Percentiles rank a stretch among this genome's conserved stretches.
Conservation (phyloP, 1,140 invertebrate genomes). For the Hormaphis cornu region DNA sequence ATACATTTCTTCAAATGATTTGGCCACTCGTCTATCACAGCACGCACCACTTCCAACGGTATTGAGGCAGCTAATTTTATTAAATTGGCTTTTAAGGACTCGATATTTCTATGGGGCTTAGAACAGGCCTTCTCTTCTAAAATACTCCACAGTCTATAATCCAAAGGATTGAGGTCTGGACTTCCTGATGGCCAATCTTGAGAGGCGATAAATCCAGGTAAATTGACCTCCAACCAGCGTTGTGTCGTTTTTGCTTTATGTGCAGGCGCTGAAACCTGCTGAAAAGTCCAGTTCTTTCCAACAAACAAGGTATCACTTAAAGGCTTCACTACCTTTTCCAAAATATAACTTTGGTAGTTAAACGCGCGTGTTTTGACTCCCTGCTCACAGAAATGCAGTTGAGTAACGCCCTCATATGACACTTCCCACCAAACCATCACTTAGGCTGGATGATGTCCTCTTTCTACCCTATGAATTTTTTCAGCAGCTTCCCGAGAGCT, state of each 20-base stretch:
- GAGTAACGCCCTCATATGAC: not conserved
- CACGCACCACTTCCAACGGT: too few species aligned
- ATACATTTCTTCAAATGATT: too few species aligned
- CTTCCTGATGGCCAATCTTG: constrained; percentile 32
- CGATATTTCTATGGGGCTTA: too few species aligned
- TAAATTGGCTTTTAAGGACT: too few species aligned
- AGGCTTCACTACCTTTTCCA: not conserved
- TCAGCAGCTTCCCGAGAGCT: not conserved
- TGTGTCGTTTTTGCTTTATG: constrained; percentile 24
- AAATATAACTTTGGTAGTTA: not conserved
- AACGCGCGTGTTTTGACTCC: too few species aligned
- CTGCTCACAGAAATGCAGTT: not conserved
- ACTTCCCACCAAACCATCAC: constrained; percentile 3
- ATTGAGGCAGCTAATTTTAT: too few species aligned
- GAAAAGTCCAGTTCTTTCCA: constrained; percentile 3
- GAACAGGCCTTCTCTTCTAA: too few species aligned
- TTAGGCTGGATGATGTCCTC: too few species aligned
- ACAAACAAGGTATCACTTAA: constrained; percentile 2
- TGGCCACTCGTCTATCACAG: too few species aligned
- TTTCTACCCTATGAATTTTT: too few species aligned
- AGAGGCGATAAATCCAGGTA: constrained; percentile 16
- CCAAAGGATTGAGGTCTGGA: constrained; percentile 27
- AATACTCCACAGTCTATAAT: constrained; percentile 17
- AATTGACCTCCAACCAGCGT: constrained; percentile 18
- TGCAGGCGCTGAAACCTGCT: constrained; percentile 7